Percentiles rank a stretch among this genome's conserved stretches.
These are phyloP conservation scores for Diuraphis noxia DNA, from an alignment of 1,140 invertebrate genomes.

Conservation along the genomic window DNA sequence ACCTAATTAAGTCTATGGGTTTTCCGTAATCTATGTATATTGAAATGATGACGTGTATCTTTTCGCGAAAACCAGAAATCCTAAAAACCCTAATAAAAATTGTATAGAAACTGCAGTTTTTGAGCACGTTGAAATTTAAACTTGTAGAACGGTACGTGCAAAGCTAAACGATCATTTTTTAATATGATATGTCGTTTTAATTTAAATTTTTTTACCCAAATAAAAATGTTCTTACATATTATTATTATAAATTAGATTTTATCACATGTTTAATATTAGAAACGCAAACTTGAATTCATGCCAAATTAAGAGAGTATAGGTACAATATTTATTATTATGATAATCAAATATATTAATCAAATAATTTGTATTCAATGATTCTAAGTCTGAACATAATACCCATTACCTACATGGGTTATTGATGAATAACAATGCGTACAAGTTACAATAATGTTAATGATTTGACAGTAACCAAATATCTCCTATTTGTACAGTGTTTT, in stretches of 20 bases:
- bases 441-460: too few species aligned
- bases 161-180: not conserved
- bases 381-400: too few species aligned
- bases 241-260: not conserved
- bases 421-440: too few species aligned
- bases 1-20: not conserved
- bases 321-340: not conserved
- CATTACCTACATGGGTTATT: too few species aligned
- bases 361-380: not conserved
- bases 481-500: not conserved
- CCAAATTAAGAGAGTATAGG: not conserved
- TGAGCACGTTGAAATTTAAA: not conserved
- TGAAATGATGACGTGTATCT: not conserved
- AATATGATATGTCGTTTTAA: not conserved
- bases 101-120: not conserved
- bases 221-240: not conserved
- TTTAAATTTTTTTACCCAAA: not conserved
- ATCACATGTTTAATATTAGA: not conserved
- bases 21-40: not conserved
- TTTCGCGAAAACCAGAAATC: not conserved
- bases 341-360: not conserved
- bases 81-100: not conserved
- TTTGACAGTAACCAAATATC: not conserved
- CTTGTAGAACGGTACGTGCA: not conserved
- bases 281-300: not conserved